Evolutionary conservation across 2,888 invertebrate genomes (phyloP), one percentile per base, ranked within the genome.

Genomic region (Acholoe squamosa): DNA sequence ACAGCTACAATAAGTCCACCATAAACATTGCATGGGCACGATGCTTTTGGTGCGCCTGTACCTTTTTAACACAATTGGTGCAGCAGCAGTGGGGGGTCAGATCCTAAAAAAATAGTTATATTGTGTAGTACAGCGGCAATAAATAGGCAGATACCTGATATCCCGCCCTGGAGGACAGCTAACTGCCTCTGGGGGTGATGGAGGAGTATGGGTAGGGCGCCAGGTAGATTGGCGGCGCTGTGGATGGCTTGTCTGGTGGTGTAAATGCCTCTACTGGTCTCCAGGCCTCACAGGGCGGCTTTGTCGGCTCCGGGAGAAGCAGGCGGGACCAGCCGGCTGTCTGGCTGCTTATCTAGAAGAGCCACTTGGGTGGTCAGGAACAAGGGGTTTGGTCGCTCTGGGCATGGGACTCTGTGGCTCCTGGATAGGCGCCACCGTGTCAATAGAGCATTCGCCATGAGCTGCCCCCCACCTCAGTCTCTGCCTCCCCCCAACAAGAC

Each of bases 301-400:
- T 71, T 3, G 71, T 25, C n/a, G 71, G 71, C 31, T 71, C 28
- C 28, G 71, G 12, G 71, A 61, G 61, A 61, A 19, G 19, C 61
- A 25, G 76, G 76, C n/a, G 43, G 14, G 80, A 16, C 33, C 10
- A n/a, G 80, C 7, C 34, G 34, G 19, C 71, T 28, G 71, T 71
- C 71, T 71, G 28, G 25, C 28, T 71, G 71, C 71, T 71, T 71
- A 71, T 71, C 71, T 71, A 71, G 31, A 71, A 71, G 71, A 71
- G 71, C 71, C 71, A 71, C 71, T 71, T 71, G 71, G 71, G 71
- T 71, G 71, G 71, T 25, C 71, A 71, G 71, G 71, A 71, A 71
- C 71, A 71, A 71, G 71, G 71, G 61, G 61, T 0, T 22, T 28
- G 71, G 14, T 25, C 71, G 31, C 14, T 71, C n/a, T 71, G 25